Evolutionary conservation across 2,113 vertebrate species (phyloP), one percentile per base, ranked within the genome.

Genomic region (Rhipidura dahli): DNA sequence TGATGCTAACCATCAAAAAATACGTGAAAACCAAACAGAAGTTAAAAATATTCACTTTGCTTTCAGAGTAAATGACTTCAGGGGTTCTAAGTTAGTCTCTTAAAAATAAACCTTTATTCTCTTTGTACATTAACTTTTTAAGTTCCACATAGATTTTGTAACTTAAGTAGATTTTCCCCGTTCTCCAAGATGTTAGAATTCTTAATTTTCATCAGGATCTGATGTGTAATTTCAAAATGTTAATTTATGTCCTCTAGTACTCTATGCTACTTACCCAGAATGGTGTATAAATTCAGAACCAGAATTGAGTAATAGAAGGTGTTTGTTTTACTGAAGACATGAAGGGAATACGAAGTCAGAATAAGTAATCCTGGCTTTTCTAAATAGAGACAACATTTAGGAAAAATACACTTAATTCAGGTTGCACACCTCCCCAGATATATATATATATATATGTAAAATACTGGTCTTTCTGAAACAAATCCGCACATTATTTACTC

Each of bases 271-370:
- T 97, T 98, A 99, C 99, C 99, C 27, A 99, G 87, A 69, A 98
- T 98, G 44, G 99, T 99, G 85, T 98, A 99, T 49, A 99, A 92
- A 96, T 98, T 99, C 97, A 99, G 98, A 92, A 99, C 83, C 94
- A 99, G 94, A 94, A 99, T 27, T 42, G 98, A 98, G 94, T 99
- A 99, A 97, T 97, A 99, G 96, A 98, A 99, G 63, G 78, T 83
- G 89, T 99, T 98, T 77, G 96, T 98, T 97, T 98, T 99, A 97
- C 98, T 98, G 97, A 99, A 97, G 79, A 99, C 85, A 19, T 99
- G 98, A 63, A 99, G 97, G 10, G 99, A 99, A 96, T 98, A 97
- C 0, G 94, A 98, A 5, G 82, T 97, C 90, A 98, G 95, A 94
- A 96, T 98, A 77, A 94, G 56, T 88, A 98, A 87, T 91, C 98